Evolutionary conservation across 2,797 vertebrate genomes (phyloP), one percentile per base, ranked within the genome.

Genomic region (Orientallactaga sibirica): DNA sequence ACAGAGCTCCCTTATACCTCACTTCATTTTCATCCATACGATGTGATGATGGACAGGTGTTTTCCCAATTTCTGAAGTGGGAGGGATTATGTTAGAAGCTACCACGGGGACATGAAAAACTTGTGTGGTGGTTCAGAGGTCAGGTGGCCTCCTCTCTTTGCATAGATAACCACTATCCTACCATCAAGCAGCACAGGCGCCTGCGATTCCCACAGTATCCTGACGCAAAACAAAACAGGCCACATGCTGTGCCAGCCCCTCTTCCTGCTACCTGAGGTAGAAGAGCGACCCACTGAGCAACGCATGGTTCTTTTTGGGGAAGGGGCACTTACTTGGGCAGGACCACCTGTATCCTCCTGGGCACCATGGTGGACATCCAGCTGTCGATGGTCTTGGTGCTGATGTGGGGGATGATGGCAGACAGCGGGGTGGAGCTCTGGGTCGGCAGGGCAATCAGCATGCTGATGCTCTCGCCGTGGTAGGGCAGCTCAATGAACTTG

Each of bases 401-500:
- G 98, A 99, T 99, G 97, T 99, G 99, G 0, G 99, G 99, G 94
- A 99, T 98, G 86, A 99, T 97, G 0, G 97, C 98, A 2, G 99
- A 98, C 58, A 99, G 98, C 0, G 99, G 97, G 0, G 98, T 98
- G 86, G 98, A 98, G 95, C 98, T 99, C 77, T 99, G 99, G 0
- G 94, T 97, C 0, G 99, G 99, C 97, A 99, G 93, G 0, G 98
- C 99, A 0, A 99, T 98, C 97, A 99, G 93, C 99, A 99, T 99
- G 97, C 99, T 99, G 97, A 99, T 97, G 90, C 98, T 98, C 86
- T 99, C 99, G 9, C 99, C 99, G 0, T 99, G 99, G 96, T 99
- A 99, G 0, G 99, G 99, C 95, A 99, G 97, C 89, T 99, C 99
- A 2, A 99, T 99, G 88, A 99, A 98, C 85, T 97, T 99, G 94